Evolutionary conservation across 1,140 invertebrate species (phyloP).

Genomic region (Triops cancriformis): DNA sequence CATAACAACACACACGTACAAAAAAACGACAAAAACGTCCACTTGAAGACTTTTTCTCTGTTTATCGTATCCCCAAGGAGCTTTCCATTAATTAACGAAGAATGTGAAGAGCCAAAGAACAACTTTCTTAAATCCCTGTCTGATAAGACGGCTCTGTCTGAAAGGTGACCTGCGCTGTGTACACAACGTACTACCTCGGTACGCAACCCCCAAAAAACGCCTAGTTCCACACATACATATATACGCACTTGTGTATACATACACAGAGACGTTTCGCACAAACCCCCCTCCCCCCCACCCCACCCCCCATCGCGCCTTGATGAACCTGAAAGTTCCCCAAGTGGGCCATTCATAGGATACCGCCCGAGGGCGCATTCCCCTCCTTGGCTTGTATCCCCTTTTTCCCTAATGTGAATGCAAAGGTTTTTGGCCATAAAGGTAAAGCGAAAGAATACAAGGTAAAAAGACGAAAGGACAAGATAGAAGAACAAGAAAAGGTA

Average conservation of each 20-base stretch:
- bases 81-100: too few relatives aligned
- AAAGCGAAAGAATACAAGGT: not conserved
- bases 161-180: too few relatives aligned
- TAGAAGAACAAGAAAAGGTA: not conserved
- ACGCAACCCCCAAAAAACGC: too few relatives aligned
- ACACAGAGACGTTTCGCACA: not conserved
- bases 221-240: not conserved
- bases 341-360: constrained; percentile 11
- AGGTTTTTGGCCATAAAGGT: not conserved
- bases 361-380: constrained; percentile 1
- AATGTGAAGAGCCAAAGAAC: too few relatives aligned
- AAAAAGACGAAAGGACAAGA: not conserved
- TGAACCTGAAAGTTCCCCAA: not conserved
- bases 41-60: too few relatives aligned
- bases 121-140: too few relatives aligned
- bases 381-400: not conserved
- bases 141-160: too few relatives aligned
- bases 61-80: too few relatives aligned
- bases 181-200: too few relatives aligned
- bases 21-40: too few relatives aligned
- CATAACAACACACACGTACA: not conserved
- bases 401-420: constrained; percentile 6
- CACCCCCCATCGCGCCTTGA: not conserved
- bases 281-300: not conserved
- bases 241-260: not conserved